Evolutionary conservation across 1,140 invertebrate species (phyloP), one percentile per base, ranked within the genome.

Genomic region (Paraescarpia echinospica): DNA sequence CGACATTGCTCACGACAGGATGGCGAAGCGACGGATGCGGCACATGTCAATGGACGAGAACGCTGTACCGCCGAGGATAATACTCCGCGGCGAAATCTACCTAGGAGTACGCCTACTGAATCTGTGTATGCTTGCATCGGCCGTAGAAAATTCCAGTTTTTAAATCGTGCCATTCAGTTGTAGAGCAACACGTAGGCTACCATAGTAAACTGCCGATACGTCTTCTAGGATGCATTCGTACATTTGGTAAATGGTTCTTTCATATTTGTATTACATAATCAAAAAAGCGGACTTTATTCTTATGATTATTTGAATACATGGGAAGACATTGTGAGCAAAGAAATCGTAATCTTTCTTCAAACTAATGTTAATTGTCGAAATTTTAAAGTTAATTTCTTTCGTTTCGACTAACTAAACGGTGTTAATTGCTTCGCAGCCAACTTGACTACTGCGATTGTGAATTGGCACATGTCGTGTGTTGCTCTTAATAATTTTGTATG

Each of bases 81-180:
- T n/a, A 34, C 33, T 90, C 90, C 33, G 35, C 34, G 90, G 90
- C 14, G 90, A 90, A 41, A 41, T 90, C n/a, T 90, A 90, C 35
- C 35, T 90, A 6, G 90, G 90, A 33, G 90, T 90, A 77, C 59
- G 59, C 2, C 59, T 31, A 2, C 59, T 12, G 8, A 0, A 31
- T 27, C 27, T 77, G 8, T 27, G 12, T 41, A 77, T 22, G 22
- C 59, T 77, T 12, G 59, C 9, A 22, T 4, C 4, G 9, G 12
- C 22, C 14, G 14, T 77, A 6, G 22, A 2, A 77, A n/a, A n/a
- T n/a, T 27, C 0, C 59, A 2, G 27, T 2, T 77, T 77, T 77
- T 27, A 2, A 18, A 77, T 22, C 27, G 27, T 77, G 14, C 22
- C 59, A 31, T 77, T 5, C 59, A 27, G 59, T 77, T 77, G 14